Base-by-base conservation (phyloP, 1,140 invertebrate genomes). In the Drosophila fuyamai region DNA sequence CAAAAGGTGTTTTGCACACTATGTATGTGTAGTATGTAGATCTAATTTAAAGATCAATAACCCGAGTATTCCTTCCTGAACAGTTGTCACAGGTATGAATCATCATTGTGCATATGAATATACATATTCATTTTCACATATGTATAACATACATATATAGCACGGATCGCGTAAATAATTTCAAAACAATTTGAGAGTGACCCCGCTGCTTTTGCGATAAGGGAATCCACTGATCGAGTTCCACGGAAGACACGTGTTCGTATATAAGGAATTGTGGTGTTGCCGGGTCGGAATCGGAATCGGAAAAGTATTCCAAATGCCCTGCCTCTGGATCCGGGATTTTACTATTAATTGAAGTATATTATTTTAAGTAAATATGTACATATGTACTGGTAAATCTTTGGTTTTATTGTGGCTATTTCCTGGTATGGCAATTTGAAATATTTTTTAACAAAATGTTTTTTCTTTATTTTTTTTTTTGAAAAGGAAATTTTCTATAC, bases 231-330 rank as follows among this genome's bases (percentile, higher is more conserved):
- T 18, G 27, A 40, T 29, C 12, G 23, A 12, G 13, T 27, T 60
- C 18, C 38, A 16, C 13, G 32, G 18, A 56, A 8, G 14, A 41
- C 59, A 59, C 54, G 59, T 62, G 59, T 41, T 10, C 6, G 40
- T 29, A 18, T 12, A 59, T 7, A 5, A 48, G 16, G 23, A 7
- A 47, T 32, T 2, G 0, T 8, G 4, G 4, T 58, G 56, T 58
- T 47, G 27, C 29, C 9, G 43, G 8, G 41, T 10, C 7, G 10
- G 38, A 41, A 29, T 9, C 10, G 6, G 5, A 29, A 18, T 18
- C 18, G 18, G 18, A 18, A 38, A 38, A 38, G 36, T 12, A 35
- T 14, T 12, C 14, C 4, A 1, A 12, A 36, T 14, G n/a, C 5
- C 5, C 12, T 7, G 4, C 7, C 6, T 38, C 4, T 27, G 41